Conservation (phyloP, 2,888 invertebrate species). For the Plagodis dolabraria region DNA sequence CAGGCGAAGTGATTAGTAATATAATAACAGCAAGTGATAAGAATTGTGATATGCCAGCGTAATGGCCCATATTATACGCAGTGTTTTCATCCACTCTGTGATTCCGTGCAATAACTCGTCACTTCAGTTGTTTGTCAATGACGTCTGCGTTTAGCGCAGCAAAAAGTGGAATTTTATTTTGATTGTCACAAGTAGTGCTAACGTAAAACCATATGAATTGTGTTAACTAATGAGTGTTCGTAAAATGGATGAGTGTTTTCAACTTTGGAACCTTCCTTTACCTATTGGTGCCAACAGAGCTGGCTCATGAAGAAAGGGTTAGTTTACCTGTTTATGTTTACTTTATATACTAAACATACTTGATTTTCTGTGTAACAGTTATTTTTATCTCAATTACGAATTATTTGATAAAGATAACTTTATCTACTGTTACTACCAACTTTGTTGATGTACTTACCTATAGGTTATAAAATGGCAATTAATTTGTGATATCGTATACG, state of each 20-base stretch:
- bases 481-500: neutral
- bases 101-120: conserved; percentile 81
- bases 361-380: conserved; percentile 48
- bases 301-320: conserved; percentile 85
- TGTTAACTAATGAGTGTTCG: conserved; percentile 75
- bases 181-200: conserved; percentile 83
- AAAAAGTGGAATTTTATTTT: conserved; percentile 83
- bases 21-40: conserved; percentile 78
- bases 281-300: conserved; percentile 77
- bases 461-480: conserved; percentile 65
- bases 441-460: conserved; percentile 40
- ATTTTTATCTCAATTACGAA: conserved; percentile 52
- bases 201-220: conserved; percentile 73
- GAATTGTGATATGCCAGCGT: conserved; percentile 76
- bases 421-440: conserved; percentile 44
- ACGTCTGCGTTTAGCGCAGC: conserved; percentile 85
- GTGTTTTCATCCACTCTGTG: conserved; percentile 80
- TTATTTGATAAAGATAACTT: conserved; percentile 41
- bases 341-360: conserved; percentile 48
- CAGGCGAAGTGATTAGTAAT: conserved; percentile 74
- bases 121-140: conserved; percentile 84
- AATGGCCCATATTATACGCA: conserved; percentile 73
- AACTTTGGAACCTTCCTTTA: conserved; percentile 74
- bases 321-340: conserved; percentile 81
- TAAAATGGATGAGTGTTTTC: conserved; percentile 83